Base-by-base conservation (phyloP, 2,113 vertebrate species). In the Carettochelys insculpta region DNA sequence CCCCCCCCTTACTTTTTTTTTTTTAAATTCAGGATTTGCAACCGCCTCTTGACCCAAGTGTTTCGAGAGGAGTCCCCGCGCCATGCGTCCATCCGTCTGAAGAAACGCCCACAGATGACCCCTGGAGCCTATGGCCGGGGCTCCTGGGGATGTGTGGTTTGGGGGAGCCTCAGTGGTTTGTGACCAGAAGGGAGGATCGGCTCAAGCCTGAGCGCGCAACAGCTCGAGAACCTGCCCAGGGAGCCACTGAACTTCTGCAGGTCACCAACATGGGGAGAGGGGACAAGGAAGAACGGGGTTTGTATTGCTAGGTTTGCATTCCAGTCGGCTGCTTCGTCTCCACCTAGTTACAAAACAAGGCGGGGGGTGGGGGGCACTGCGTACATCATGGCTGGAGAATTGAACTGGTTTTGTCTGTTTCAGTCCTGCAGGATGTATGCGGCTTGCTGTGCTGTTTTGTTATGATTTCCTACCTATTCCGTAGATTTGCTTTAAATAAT, bases 261-360 rank as follows among this genome's bases (percentile, higher is more conserved):
- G 90, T 90, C 92, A 92, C 81, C 93, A 86, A 92, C 92, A 97
- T 95, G 97, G 88, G 92, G 91, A 90, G 80, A 81, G 78, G 85
- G 86, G 92, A 38, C 43, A 65, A 86, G 88, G n/a, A 78, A 90
- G 77, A 93, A 38, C 76, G 3, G 87, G 95, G 94, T 96, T 48
- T 13, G 95, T 96, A 95, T 24, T 51, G 77, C 34, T 20, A 41
- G 31, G 41, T 47, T 56, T 68, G 38, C 61, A 68, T 68, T 68
- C 61, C 2, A 68, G 20, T 38, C 38, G n/a, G n/a, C 19, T 68
- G 17, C 38, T 75, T 52, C 38, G 54, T 52, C 19, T 51, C 14
- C 27, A 53, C 17, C 20, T 16, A 52, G 76, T 12, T 24, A 19
- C n/a, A 68, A 68, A 68, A 68, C 61, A 20, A 68, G 61, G 77